Percentiles rank a stretch among this genome's conserved stretches.
phyloP scores from a whole-genome alignment of 30 jellyfish, hydroid and myxozoan species.

The Sanderia malayensis region DNA sequence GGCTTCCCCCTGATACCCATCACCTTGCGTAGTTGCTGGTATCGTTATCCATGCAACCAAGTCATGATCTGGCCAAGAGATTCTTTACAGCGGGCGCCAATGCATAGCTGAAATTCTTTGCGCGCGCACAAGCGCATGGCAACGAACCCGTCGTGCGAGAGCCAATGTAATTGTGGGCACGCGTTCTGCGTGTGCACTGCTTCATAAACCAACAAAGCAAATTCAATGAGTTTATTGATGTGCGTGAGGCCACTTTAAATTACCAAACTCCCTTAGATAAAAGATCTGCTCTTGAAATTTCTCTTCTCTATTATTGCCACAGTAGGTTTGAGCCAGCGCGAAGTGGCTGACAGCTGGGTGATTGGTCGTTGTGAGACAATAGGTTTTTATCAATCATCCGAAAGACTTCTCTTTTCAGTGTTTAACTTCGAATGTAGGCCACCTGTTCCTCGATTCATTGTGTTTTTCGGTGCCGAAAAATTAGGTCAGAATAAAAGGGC shows the following conservation, averaged over 20 bases:
- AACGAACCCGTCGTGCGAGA: constrained; percentile 38
- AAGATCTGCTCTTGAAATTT: too few relatives aligned
- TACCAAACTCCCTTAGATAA: too few relatives aligned
- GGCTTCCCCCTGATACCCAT: constrained; percentile 47
- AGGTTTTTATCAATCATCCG: constrained; percentile 53
- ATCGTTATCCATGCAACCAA: constrained; percentile 7
- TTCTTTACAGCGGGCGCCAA: constrained; percentile 43
- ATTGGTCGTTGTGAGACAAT: constrained; percentile 43
- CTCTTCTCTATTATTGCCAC: too few relatives aligned
- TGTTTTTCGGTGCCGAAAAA: constrained; percentile 84
- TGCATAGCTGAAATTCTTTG: constrained; percentile 31
- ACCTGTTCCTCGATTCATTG: constrained; percentile 75
- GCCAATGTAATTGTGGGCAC: constrained; percentile 35
- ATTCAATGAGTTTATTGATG: too few relatives aligned
- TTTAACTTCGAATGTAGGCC: constrained; percentile 58
- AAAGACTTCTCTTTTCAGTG: constrained; percentile 26
- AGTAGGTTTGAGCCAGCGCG: too few relatives aligned
- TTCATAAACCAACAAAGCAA: too few relatives aligned
- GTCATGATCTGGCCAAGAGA: constrained; percentile 43
- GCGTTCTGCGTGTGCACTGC: constrained; percentile 56
- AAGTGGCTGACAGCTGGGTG: too few relatives aligned
- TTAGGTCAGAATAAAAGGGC: constrained; percentile 80
- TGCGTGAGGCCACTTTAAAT: too few relatives aligned
- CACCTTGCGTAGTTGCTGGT: constrained; percentile 75
- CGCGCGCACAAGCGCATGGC: too few relatives aligned